Base-by-base conservation (phyloP, 2,888 invertebrate species). In the Fissipunctia ypsillon region DNA sequence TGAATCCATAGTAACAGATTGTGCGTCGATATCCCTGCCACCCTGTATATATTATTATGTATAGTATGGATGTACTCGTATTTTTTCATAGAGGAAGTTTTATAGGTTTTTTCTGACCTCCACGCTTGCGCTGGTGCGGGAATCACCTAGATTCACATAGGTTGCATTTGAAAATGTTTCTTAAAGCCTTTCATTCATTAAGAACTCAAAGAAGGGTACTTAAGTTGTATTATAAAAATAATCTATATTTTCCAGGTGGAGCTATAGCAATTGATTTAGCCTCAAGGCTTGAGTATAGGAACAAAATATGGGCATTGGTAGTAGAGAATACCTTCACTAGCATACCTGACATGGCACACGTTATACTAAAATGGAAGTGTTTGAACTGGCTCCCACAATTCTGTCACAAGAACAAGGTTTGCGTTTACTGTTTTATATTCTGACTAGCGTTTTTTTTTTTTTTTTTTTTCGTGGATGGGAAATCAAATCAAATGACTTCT, bases 251-350 rank as follows among this genome's bases (percentile, higher is more conserved):
- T 88, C 0, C 80, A 97, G 99, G 99, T 85, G 99, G 99, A 54
- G 99, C 99, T 25, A 98, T 99, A 69, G 99, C 99, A 2, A 98
- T 99, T 83, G 98, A 99, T 94, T 96, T 99, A 76, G 98, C 98
- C 3, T 97, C 98, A 31, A 97, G 97, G 88, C 96, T 97, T 28
- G 97, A 98, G 84, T 98, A 98, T 93, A 96, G 97, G 54, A 97
- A 97, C 87, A 98, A 97, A 95, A 97, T 99, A 79, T 98, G 98
- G 97, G 98, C 98, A 85, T 94, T 99, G 80, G 97, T 99, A 84
- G 97, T 99, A 28, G 99, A 99, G 94, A 99, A 99, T 93, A 99
- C 99, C 5, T 99, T 99, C 90, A 99, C 99, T 7, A 98, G 98
- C 92, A 98, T 99, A 93, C 99, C 99, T 48, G 98, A 98, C 82